Percentiles rank a stretch among this genome's conserved stretches.
Conservation (phyloP, 2,113 vertebrate species). For the Cyanistes caeruleus region DNA sequence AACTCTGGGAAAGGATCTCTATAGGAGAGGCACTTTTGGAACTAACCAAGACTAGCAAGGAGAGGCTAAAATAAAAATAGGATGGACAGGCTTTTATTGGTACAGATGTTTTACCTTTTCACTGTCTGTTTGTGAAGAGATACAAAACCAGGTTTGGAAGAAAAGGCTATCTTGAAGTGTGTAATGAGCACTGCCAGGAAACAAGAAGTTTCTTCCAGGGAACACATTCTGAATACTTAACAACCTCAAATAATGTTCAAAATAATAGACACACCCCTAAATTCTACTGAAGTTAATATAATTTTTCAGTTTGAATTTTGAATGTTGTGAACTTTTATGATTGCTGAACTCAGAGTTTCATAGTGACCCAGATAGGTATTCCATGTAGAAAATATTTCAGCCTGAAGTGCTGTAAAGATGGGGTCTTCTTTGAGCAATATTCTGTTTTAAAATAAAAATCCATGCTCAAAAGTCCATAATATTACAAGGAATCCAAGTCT, state of each 20-base stretch:
- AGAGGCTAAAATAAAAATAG: not conserved
- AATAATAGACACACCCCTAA: not conserved
- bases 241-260: not conserved
- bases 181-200: not conserved
- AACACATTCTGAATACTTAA: not conserved
- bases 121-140: not conserved
- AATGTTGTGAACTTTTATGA: not conserved
- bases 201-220: not conserved
- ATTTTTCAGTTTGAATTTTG: not conserved
- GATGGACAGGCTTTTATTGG: not conserved
- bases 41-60: not conserved
- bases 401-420: not conserved
- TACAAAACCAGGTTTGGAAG: not conserved
- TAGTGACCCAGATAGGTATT: not conserved
- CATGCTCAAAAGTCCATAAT: not conserved
- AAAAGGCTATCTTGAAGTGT: not conserved
- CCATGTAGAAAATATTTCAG: not conserved
- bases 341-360: not conserved
- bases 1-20: not conserved
- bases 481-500: not conserved
- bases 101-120: not conserved
- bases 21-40: not conserved
- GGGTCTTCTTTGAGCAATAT: not conserved
- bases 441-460: not conserved
- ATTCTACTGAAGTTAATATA: not conserved